Percentiles rank a stretch among this genome's conserved stretches.
phyloP scores from a whole-genome alignment of 2,113 vertebrate genomes.

The Alouatta palliata region DNA sequence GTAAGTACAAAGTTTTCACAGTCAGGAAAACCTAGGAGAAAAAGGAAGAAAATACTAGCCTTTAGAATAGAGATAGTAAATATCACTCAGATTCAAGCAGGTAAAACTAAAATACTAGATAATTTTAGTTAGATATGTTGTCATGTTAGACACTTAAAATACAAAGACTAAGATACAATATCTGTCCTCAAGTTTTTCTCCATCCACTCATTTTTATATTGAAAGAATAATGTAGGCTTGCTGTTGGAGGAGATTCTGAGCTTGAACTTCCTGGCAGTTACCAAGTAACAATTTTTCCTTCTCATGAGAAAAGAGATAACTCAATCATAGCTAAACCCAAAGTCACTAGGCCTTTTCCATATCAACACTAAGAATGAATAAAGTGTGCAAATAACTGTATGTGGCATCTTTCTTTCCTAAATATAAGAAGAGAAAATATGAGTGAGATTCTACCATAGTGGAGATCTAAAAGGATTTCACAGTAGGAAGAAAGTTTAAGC shows the following conservation, averaged over 20 bases:
- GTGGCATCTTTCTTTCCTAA: conserved; percentile 23
- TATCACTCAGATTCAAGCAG: not conserved
- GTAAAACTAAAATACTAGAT: not conserved
- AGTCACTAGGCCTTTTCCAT: not conserved
- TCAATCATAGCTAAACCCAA: conserved; percentile 26
- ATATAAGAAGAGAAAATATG: conserved; percentile 32
- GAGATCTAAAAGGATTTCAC: conserved; percentile 14
- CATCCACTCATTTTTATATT: not conserved
- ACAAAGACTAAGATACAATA: not conserved
- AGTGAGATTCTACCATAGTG: not conserved
- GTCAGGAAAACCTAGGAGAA: conserved; percentile 82
- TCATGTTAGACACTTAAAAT: not conserved
- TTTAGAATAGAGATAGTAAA: conserved; percentile 13
- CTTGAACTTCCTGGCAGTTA: not conserved
- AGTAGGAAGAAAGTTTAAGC: not conserved
- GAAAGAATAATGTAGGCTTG: not conserved
- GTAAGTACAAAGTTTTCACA: conserved; percentile 86
- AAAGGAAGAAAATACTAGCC: conserved; percentile 39
- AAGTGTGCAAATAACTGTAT: not conserved
- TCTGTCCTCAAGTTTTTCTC: not conserved
- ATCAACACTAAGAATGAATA: not conserved
- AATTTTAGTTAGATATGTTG: too few relatives aligned
- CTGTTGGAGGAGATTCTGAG: not conserved
- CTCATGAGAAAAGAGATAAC: not conserved
- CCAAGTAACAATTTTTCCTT: conserved; percentile 10